A percentile compares a stretch with the other conserved stretches of the same genome.
phyloP scores from a whole-genome alignment of 2,113 vertebrate species.

The Crotalus tigris region DNA sequence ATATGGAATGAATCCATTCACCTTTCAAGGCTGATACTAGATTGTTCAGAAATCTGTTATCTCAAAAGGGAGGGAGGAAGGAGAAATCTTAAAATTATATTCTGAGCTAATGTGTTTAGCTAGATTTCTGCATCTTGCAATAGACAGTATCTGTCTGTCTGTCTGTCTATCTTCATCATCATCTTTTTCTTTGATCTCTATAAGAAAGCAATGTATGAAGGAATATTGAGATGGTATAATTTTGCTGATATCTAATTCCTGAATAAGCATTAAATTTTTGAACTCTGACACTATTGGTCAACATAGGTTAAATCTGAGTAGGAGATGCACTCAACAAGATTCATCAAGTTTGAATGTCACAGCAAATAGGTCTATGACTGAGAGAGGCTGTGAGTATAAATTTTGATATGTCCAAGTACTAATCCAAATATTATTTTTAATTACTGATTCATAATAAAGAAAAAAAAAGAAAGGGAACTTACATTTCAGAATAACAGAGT shows the following conservation, averaged over 20 bases:
- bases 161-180: too few relatives aligned
- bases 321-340: neutral
- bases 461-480: neutral
- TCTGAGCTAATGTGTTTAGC: neutral
- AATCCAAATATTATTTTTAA: neutral
- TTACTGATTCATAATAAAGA: neutral
- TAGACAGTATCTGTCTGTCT: too few relatives aligned
- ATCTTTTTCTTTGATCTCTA: neutral
- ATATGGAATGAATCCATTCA: neutral
- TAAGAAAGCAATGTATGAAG: neutral
- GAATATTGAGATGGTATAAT: neutral
- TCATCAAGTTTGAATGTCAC: neutral
- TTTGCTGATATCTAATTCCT: neutral
- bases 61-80: neutral
- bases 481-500: neutral
- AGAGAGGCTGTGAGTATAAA: neutral
- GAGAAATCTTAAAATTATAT: neutral
- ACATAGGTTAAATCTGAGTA: neutral
- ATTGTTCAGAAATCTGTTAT: neutral
- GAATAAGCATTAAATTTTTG: neutral
- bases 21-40: neutral
- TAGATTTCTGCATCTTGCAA: neutral
- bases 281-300: neutral
- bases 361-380: neutral
- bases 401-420: neutral